These are phyloP conservation scores for Dinomys branickii DNA, from an alignment of 2,113 vertebrate genomes.

Conservation along the genomic window DNA sequence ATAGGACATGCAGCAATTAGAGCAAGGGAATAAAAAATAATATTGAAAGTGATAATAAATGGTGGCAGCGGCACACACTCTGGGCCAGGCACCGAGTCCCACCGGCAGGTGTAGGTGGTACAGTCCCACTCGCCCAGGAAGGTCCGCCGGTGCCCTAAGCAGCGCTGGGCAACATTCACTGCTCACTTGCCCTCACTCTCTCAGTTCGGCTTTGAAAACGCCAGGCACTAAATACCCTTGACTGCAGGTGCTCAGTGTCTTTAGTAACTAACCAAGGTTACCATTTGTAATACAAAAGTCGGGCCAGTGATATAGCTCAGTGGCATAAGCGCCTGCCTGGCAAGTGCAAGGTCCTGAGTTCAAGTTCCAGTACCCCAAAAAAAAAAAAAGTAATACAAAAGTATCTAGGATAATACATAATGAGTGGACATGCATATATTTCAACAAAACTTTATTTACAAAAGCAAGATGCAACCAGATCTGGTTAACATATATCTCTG, in stretches of 20 bases:
- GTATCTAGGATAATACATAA: not conserved
- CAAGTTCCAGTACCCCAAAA: too few relatives aligned
- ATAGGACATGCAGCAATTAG: conserved; percentile 23
- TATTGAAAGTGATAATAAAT: not conserved
- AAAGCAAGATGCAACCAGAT: not conserved
- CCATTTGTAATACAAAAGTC: not conserved
- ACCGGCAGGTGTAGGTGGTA: not conserved
- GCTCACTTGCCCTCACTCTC: too few relatives aligned
- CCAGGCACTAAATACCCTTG: not conserved
- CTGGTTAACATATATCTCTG: not conserved
- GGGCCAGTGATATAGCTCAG: too few relatives aligned
- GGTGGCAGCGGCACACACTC: not conserved
- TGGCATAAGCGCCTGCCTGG: too few relatives aligned
- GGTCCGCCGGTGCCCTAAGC: not conserved
- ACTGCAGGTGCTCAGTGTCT: not conserved
- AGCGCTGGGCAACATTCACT: not conserved
- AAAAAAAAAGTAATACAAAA: not conserved
- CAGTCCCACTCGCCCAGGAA: not conserved
- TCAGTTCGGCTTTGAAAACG: not conserved
- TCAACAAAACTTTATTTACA: conserved; percentile 27
- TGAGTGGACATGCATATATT: not conserved
- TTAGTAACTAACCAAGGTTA: not conserved
- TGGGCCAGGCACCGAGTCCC: not conserved
- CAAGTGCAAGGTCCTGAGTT: too few relatives aligned
- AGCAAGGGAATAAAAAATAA: not conserved